Evolutionary conservation across 92 coral and sea anemone genomes (phyloP).

Genomic region (Metridium senile): DNA sequence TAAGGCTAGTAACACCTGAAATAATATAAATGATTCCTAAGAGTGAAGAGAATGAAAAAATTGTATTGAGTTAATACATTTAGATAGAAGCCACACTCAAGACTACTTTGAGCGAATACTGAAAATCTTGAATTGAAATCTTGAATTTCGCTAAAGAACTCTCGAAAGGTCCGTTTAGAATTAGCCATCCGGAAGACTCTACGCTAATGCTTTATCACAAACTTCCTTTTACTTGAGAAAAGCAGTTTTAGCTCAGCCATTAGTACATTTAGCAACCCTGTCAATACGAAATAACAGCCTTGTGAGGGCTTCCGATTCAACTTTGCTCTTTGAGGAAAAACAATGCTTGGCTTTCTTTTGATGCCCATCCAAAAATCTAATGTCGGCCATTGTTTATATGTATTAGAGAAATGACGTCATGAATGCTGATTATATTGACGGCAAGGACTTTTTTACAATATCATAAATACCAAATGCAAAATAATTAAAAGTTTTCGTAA

Average conservation of each 20-base stretch:
- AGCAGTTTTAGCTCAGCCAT: constrained; percentile 14
- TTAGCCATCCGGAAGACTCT: constrained; percentile 27
- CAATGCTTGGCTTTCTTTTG: constrained; percentile 9
- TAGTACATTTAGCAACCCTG: constrained; percentile 32
- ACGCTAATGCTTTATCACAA: constrained; percentile 32
- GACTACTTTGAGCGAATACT: background rate
- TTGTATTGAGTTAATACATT: constrained; percentile 8
- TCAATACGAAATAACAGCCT: constrained; percentile 19
- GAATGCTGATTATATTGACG: no score
- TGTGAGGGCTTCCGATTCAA: constrained; percentile 22
- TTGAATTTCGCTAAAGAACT: constrained; percentile 13
- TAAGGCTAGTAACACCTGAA: background rate
- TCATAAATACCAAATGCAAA: no score
- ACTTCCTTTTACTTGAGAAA: constrained; percentile 15
- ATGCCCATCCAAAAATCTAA: background rate
- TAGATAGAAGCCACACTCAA: background rate
- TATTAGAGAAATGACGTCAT: no score
- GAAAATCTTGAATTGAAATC: no score
- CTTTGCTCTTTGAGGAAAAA: background rate
- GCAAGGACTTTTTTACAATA: no score
- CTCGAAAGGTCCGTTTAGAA: constrained; percentile 26
- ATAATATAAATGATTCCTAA: no score
- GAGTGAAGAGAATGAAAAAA: background rate
- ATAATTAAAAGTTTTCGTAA: no score
- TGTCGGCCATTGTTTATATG: no score